Percentiles rank a stretch among this genome's conserved stretches.
These are phyloP conservation scores for Gorsachius magnificus DNA, from an alignment of 2,797 vertebrate species.

Conservation along the genomic window DNA sequence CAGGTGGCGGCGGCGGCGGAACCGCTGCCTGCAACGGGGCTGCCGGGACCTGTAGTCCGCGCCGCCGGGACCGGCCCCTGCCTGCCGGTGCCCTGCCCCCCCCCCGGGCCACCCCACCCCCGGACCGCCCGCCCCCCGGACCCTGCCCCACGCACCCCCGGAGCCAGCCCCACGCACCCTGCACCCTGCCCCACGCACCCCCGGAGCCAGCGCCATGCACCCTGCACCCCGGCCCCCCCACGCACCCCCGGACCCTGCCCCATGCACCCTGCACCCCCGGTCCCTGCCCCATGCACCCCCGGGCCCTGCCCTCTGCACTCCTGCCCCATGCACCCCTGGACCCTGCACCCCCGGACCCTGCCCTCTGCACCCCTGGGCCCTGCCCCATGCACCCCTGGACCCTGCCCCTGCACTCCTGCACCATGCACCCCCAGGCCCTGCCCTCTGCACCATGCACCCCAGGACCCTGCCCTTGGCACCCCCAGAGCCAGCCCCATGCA, in stretches of 20 bases:
- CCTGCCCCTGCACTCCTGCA: neutral
- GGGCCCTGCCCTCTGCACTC: too few species aligned
- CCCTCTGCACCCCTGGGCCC: neutral
- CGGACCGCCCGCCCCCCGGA: too few species aligned
- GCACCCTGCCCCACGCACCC: neutral
- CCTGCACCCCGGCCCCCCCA: neutral
- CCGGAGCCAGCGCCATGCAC: too few species aligned
- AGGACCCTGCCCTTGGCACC: too few species aligned
- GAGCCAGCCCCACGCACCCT: too few species aligned
- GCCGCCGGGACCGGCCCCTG: too few species aligned
- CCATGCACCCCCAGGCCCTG: neutral
- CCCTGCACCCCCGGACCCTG: neutral
- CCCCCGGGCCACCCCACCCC: too few species aligned
- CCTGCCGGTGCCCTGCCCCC: neutral
- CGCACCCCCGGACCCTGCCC: too few species aligned
- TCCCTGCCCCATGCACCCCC: neutral
- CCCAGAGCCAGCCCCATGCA: too few species aligned
- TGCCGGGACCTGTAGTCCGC: constrained; percentile 56
- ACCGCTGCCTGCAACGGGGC: neutral
- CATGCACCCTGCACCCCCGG: neutral
- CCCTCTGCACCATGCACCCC: too few species aligned
- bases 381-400: too few species aligned
- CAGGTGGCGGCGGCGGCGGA: neutral
- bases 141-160: neutral
- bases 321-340: neutral